These are phyloP conservation scores for Ammospiza caudacuta DNA, from an alignment of 2,113 vertebrate genomes.

Conservation along the genomic window DNA sequence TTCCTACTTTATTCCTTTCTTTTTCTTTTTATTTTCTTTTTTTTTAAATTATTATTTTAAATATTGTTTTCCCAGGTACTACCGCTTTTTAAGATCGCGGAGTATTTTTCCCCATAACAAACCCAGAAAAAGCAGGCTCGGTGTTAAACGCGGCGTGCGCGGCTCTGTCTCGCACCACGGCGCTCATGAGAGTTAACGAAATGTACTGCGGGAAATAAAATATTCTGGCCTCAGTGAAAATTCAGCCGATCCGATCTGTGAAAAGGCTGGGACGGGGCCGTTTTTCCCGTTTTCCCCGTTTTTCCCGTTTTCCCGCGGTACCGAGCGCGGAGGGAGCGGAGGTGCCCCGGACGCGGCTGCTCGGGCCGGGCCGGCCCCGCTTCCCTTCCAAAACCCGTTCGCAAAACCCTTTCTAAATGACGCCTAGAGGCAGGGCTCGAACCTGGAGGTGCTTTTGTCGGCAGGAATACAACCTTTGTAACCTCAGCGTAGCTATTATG, in stretches of 20 bases:
- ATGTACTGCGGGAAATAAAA: neutral
- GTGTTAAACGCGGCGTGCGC: neutral
- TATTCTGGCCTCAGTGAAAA: neutral
- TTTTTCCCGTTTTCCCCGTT: neutral
- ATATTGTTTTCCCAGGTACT: neutral
- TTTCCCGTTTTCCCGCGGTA: neutral
- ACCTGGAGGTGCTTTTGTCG: neutral
- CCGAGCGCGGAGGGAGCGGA: neutral
- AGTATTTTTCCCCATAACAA: neutral
- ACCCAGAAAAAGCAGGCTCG: neutral
- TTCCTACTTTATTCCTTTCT: neutral
- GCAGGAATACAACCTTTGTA: neutral
- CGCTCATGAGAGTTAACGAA: neutral
- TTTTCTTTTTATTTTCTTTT: accelerated
- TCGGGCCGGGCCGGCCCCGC: neutral
- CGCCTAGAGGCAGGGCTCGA: neutral
- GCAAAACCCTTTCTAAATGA: neutral
- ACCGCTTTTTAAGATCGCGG: neutral
- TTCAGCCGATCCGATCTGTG: neutral
- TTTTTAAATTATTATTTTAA: too few species aligned
- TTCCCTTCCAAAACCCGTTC: neutral
- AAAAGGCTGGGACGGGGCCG: neutral
- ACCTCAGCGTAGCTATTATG: accelerated
- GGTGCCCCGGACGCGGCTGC: neutral
- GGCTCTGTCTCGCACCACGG: neutral